Evolutionary conservation across 2,797 vertebrate genomes (phyloP), one percentile per base, ranked within the genome.

Genomic region (Tapirus indicus): DNA sequence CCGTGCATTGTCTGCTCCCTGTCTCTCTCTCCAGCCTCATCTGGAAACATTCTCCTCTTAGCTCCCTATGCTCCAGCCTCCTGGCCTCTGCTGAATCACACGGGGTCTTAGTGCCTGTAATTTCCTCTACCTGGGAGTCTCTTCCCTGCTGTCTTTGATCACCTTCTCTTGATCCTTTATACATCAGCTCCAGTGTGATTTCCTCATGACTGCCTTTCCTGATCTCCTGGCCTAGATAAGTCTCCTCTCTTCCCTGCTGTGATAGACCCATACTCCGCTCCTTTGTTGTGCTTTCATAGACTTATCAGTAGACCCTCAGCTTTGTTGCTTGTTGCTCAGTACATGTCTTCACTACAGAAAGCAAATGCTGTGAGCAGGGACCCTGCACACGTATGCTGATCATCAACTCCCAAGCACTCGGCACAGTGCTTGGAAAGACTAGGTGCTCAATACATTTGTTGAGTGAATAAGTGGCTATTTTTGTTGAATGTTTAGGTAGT

Each of bases 401-500:
- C 20, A 49, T 52, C 71, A 91, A 23, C 32, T 64, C 9, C n/a
- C 32, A 25, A 64, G 38, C 18, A 6, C 3, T 69, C 84, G 64
- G n/a, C 52, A 17, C 32, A 44, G 68, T 56, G 21, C 49, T 80
- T 75, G 41, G 83, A 56, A 75, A 84, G 78, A 79, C 56, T 35
- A 77, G 66, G 23, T 89, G 52, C 25, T 96, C 27, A 49, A 0
- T 83, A 29, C 7, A 38, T 75, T 68, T 91, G 27, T 38, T 91
- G 80, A 96, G 13, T 93, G 83, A 92, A 58, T 95, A 72, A 38
- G n/a, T 89, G 49, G 47, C 16, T 74, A 32, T 95, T 87, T 52
- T 89, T 79, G 20, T 97, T 98, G 91, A 86, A 29, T 96, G 91
- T 98, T 97, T 98, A 99, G 99, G 98, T 99, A 82, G 99, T 99